Percentiles rank a stretch among this genome's conserved stretches.
Evolutionary conservation across 2,797 vertebrate species (phyloP).

Genomic region (Crypturellus tataupa): DNA sequence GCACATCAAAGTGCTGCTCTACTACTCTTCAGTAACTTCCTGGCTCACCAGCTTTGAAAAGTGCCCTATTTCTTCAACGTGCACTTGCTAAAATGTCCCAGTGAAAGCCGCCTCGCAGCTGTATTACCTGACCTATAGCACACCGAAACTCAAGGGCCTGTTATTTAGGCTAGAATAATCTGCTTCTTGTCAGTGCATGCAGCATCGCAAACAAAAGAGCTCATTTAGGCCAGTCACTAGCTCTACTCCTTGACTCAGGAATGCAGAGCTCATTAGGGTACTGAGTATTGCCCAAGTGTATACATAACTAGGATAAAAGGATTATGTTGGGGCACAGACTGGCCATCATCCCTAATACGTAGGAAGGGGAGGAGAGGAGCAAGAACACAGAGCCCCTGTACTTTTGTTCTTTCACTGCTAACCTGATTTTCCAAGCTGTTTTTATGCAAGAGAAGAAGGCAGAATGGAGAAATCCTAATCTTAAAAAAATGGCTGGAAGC

Average conservation of each 20-base stretch:
- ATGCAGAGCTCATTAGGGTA: background rate
- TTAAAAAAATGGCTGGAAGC: constrained; percentile 62
- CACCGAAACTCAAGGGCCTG: constrained; percentile 14
- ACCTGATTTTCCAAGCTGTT: constrained; percentile 66
- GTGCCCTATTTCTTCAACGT: background rate
- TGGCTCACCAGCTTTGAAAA: constrained; percentile 18
- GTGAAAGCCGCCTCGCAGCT: constrained; percentile 2
- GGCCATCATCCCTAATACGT: constrained; percentile 25
- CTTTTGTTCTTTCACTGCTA: constrained; percentile 30
- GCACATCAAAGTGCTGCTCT: background rate
- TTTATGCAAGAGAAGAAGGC: constrained; percentile 33
- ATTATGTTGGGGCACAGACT: constrained; percentile 25
- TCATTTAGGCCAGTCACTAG: constrained; percentile 26
- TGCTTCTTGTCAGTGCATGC: constrained; percentile 5
- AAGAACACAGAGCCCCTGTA: constrained; percentile 10
- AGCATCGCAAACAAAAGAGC: constrained; percentile 1
- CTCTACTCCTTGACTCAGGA: background rate
- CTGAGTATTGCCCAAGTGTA: background rate
- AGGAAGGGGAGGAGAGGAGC: constrained; percentile 37
- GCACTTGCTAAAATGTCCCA: background rate
- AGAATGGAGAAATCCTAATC: constrained; percentile 46
- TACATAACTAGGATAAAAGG: constrained; percentile 17
- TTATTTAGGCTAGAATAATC: constrained; percentile 39
- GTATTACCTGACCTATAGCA: background rate
- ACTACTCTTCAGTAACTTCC: background rate